A percentile compares a stretch with the other conserved stretches of the same genome.
Evolutionary conservation across 1,140 invertebrate genomes (phyloP).

Genomic region (Antheraea mylitta): DNA sequence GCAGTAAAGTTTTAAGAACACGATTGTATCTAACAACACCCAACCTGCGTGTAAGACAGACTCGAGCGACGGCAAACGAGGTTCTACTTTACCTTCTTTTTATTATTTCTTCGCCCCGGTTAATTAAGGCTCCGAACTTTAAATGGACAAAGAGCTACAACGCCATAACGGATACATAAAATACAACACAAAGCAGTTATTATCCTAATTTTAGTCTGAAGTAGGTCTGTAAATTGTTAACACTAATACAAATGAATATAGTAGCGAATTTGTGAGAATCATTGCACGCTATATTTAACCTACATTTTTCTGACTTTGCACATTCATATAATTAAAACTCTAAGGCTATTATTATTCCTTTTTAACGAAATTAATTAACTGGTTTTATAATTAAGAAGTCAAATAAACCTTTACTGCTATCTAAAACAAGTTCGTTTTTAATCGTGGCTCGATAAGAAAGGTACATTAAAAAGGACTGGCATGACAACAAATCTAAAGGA

Average conservation of each 20-base stretch:
- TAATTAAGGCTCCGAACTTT: constrained; percentile 28
- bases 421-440: constrained; percentile 66
- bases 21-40: not conserved
- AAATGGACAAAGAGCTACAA: constrained; percentile 40
- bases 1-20: constrained; percentile 22
- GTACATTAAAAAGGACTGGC: constrained; percentile 80
- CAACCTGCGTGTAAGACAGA: constrained; percentile 25
- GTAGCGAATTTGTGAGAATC: too few relatives aligned
- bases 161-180: not conserved
- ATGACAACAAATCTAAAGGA: constrained; percentile 80
- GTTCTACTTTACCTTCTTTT: constrained; percentile 44
- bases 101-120: constrained; percentile 24
- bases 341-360: not conserved
- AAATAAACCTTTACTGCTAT: constrained; percentile 34
- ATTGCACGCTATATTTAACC: too few relatives aligned
- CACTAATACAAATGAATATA: not conserved
- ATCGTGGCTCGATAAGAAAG: constrained; percentile 74
- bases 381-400: constrained; percentile 21
- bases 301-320: not conserved
- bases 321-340: not conserved
- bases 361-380: constrained; percentile 5
- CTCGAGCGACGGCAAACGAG: constrained; percentile 12
- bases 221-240: not conserved
- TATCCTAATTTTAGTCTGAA: too few relatives aligned
- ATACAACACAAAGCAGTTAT: too few relatives aligned